A percentile compares a stretch with the other conserved stretches of the same genome.
Conservation (phyloP, 2,113 vertebrate species). For the Empidonax traillii region DNA sequence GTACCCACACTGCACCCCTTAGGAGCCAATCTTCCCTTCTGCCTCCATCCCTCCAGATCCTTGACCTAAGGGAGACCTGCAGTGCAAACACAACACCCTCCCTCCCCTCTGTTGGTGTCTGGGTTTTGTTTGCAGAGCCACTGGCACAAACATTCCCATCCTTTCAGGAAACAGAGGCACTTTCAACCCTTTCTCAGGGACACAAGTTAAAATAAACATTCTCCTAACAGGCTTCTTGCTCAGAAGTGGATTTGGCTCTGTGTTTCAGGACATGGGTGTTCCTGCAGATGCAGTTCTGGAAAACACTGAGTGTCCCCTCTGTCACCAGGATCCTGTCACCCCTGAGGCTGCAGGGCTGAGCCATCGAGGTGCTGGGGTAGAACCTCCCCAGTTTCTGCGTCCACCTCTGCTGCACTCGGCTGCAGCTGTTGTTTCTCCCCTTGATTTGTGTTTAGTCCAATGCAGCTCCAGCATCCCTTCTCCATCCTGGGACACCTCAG, state of each 20-base stretch:
- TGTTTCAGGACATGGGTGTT: background rate
- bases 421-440: background rate
- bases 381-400: background rate
- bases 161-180: background rate
- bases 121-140: background rate
- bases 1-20: fast-evolving
- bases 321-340: background rate
- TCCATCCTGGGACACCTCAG: background rate
- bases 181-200: background rate
- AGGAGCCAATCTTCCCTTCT: background rate
- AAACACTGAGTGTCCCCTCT: background rate
- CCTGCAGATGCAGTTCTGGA: background rate
- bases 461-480: background rate
- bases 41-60: background rate
- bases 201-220: background rate
- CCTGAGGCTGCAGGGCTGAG: background rate
- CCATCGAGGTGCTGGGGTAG: fast-evolving
- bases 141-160: background rate
- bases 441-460: background rate
- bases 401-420: background rate
- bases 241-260: background rate
- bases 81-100: background rate
- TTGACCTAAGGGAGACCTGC: background rate
- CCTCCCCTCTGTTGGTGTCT: background rate
- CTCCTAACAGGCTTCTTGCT: background rate